Evolutionary conservation across 2,888 invertebrate genomes (phyloP), one percentile per base, ranked within the genome.

Genomic region (Ormyrus nitidulus): DNA sequence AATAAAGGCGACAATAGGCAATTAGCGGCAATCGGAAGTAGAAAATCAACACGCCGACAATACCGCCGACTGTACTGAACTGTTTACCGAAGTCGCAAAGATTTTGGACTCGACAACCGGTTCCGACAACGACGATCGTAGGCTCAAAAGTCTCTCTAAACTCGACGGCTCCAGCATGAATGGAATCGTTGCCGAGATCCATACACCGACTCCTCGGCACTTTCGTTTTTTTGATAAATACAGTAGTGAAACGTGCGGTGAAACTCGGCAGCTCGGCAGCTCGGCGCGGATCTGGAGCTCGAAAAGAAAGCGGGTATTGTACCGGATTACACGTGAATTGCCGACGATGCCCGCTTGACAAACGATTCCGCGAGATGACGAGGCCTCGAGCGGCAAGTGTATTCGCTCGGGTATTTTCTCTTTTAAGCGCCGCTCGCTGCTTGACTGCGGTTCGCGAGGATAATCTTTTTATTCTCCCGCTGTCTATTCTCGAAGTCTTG

Each of bases 221-320:
- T 73, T 73, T 73, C 64, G 64, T 56, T 73, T 73, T 34, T 34
- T 73, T 65, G 56, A 73, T 34, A 19, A 48, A 73, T 34, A 34
- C 54, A 34, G 13, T 54, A 11, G 64, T 19, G 73, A 73, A 61
- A 73, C 83, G 83, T 81, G 82, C 81, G 83, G 78, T 79, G 75
- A 76, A 78, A 80, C 75, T 83, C 69, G 65, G 74, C 56, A 68
- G 80, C 75, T 83, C 69, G 65, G 74, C 56, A 68, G 80, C 80
- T 81, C 81, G 62, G 65, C 69, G 34, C 82, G 58, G 75, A 81
- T 75, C 81, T 81, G 71, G 81, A 81, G 77, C 76, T 80, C 9
- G 65, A 51, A 49, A 51, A 71, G 73, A 64, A 64, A 73, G 73
- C 56, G 62, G 19, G 53, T 53, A 54, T 73, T 54, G 62, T 19